Conservation (phyloP, 2,113 vertebrate species). For the Elachura formosa region DNA sequence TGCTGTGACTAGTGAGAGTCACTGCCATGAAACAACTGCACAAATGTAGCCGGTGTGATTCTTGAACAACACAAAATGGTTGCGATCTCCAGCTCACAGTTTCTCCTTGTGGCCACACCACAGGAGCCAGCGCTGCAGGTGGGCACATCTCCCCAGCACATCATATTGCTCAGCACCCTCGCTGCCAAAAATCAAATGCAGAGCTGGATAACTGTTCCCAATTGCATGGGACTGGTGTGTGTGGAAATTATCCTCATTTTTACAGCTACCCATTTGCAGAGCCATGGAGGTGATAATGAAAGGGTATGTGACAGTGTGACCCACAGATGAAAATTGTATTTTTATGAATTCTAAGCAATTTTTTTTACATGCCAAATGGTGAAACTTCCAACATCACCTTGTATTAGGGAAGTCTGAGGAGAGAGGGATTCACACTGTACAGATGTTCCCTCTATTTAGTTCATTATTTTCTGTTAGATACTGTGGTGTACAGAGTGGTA, state of each 20-base stretch:
- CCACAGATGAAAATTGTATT: background rate
- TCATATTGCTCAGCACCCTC: background rate
- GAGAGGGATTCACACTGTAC: background rate
- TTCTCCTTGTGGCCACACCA: background rate
- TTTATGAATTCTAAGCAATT: background rate
- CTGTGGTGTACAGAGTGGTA: background rate
- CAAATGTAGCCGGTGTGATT: fast-evolving
- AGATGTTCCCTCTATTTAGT: background rate
- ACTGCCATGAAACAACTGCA: background rate
- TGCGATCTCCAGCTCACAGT: background rate
- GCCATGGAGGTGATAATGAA: background rate
- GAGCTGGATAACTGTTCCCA: background rate
- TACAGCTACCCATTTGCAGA: background rate
- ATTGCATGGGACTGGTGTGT: background rate
- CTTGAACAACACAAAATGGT: background rate
- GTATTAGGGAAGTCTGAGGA: background rate
- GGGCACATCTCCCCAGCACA: background rate
- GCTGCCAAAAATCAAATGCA: background rate
- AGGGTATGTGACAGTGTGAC: background rate
- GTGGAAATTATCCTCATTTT: background rate
- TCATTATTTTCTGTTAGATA: background rate
- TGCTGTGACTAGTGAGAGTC: background rate
- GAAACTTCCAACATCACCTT: background rate
- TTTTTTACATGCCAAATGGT: background rate
- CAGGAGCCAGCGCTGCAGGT: background rate